These are phyloP conservation scores for Rhynchophorus ferrugineus DNA, from an alignment of 1,140 invertebrate species.

Conservation along the genomic window DNA sequence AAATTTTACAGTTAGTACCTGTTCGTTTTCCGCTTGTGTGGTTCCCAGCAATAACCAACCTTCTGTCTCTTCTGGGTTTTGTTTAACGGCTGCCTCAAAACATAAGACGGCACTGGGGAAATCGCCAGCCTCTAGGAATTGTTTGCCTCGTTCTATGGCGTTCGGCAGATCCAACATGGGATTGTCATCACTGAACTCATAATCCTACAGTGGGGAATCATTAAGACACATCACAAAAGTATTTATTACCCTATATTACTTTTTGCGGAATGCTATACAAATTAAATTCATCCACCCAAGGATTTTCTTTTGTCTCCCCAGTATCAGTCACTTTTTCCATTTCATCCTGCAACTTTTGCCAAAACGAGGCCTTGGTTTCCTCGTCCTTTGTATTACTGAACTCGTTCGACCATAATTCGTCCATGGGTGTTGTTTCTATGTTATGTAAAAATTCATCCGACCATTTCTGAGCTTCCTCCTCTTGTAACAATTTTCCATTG, in stretches of 20 bases:
- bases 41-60: constrained; percentile 78
- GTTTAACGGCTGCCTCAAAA: constrained; percentile 91
- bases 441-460: constrained; percentile 45
- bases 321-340: constrained; percentile 62
- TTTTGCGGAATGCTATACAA: constrained; percentile 57
- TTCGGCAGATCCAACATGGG: constrained; percentile 74
- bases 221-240: not conserved
- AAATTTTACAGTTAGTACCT: constrained; percentile 43
- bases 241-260: constrained; percentile 34
- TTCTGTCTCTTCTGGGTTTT: constrained; percentile 71
- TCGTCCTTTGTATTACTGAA: constrained; percentile 29
- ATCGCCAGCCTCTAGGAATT: constrained; percentile 76
- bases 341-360: constrained; percentile 68
- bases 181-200: constrained; percentile 81
- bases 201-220: constrained; percentile 49
- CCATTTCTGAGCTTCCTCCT: constrained; percentile 47
- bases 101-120: constrained; percentile 91
- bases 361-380: constrained; percentile 57
- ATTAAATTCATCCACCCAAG: constrained; percentile 61
- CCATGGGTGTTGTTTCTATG: constrained; percentile 26
- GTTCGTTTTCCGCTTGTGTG: constrained; percentile 89
- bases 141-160: constrained; percentile 79
- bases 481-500: constrained; percentile 36
- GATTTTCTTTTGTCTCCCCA: constrained; percentile 40
- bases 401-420: constrained; percentile 28